Evolutionary conservation across 2,888 invertebrate genomes (phyloP), one percentile per base, ranked within the genome.

Genomic region (Eueremaeus valkanovi): DNA sequence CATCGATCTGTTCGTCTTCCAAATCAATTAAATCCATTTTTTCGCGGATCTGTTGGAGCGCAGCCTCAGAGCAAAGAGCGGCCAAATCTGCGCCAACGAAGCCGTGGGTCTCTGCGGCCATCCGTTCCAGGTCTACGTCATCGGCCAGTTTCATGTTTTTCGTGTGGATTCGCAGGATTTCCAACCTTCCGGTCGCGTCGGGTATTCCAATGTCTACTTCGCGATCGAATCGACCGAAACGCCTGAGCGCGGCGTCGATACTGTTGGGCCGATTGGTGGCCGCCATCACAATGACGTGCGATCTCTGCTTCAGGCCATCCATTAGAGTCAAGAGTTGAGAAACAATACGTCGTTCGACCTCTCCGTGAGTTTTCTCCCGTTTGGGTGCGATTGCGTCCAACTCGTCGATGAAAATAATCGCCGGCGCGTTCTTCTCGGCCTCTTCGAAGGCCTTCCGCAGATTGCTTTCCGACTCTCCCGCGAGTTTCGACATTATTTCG

Each of bases 81-180:
- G n/a, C n/a, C n/a, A n/a, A n/a, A 87, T 99, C 96, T 5, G 94
- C 95, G 18, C 96, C 98, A 45, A 97, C 97, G 86, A 90, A 98
- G 0, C 98, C 98, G 0, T 98, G 98, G 9, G 95, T 95, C 73
- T 90, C 86, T 80, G 90, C 89, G 31, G 95, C 94, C 78, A 98
- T 84, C 72, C 86, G 85, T 75, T 87, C 85, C 81, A 90, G 89
- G 82, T 91, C 89, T 79, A 96, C 88, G 80, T 89, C 88, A 1
- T 88, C 85, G 77, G 87, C 85, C 66, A 95, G 83, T 74, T 88
- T 87, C 75, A 95, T 85, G 73, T 88, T 88, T 75, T 88, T 86
- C 80, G 92, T 91, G 76, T 94, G 86, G 3, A 89, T 86, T 80
- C 85, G 83, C 73, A 97, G 84, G 78, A 97, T 96, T 81, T 92